Conservation (phyloP, 2,113 vertebrate genomes). For the Triplophysa siluroides region DNA sequence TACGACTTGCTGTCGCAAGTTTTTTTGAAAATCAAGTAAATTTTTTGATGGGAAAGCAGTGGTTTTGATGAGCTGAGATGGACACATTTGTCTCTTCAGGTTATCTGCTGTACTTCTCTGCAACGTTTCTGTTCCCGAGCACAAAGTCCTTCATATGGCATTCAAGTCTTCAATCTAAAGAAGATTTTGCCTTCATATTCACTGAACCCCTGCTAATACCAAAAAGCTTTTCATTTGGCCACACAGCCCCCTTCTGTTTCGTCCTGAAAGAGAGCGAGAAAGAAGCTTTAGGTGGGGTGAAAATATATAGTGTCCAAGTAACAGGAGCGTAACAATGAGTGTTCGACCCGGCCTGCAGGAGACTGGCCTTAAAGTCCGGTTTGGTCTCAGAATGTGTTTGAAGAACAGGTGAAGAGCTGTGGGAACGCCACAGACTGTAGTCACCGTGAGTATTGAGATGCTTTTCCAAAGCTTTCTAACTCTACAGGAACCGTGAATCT, state of each 20-base stretch:
- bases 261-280: conserved; percentile 39
- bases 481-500: conserved; percentile 66
- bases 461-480: conserved; percentile 73
- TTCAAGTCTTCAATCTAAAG: neutral
- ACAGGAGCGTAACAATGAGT: conserved; percentile 49
- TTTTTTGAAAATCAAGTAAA: too few species aligned
- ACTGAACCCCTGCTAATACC: conserved; percentile 30
- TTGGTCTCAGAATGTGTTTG: neutral
- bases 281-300: conserved; percentile 17
- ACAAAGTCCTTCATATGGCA: neutral
- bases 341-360: conserved; percentile 54
- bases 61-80: too few species aligned
- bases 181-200: conserved; percentile 2
- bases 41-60: too few species aligned
- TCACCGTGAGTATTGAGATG: conserved; percentile 68
- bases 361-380: conserved; percentile 38
- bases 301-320: conserved; percentile 48
- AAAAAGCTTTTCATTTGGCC: conserved; percentile 42
- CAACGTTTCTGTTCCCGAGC: neutral
- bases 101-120: neutral
- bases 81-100: neutral
- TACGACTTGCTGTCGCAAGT: too few species aligned
- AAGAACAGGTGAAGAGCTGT: conserved; percentile 79
- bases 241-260: conserved; percentile 21
- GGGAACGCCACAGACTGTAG: conserved; percentile 74